These are phyloP conservation scores for Sebastes iracundus DNA, from an alignment of 2,797 vertebrate genomes.

Conservation along the genomic window DNA sequence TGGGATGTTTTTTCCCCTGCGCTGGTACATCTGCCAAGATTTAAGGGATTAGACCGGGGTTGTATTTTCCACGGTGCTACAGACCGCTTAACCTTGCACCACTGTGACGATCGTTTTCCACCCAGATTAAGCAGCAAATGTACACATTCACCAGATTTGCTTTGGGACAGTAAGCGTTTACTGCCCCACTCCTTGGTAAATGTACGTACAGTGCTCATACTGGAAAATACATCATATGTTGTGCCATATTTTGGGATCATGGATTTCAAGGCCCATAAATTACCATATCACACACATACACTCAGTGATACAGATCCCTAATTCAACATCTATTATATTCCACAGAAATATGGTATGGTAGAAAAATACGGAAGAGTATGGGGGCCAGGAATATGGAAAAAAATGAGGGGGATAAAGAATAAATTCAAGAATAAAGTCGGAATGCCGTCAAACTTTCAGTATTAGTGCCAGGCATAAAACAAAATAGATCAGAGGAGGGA, in stretches of 20 bases:
- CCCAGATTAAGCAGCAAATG: constrained; percentile 52
- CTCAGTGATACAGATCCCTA: not conserved
- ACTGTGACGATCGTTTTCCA: constrained; percentile 47
- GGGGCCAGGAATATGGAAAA: not conserved
- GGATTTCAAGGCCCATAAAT: constrained; percentile 10
- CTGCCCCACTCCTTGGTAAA: not conserved
- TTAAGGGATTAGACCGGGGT: constrained; percentile 61
- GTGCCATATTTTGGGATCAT: not conserved
- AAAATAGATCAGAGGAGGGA: too few relatives aligned
- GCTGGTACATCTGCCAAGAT: constrained; percentile 61
- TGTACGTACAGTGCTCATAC: not conserved
- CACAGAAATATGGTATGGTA: not conserved
- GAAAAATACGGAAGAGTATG: not conserved
- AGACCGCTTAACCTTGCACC: constrained; percentile 60
- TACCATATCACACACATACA: not conserved
- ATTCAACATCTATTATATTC: not conserved
- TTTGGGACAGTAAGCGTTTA: constrained; percentile 8
- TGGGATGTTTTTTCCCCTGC: constrained; percentile 27
- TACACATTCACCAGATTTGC: constrained; percentile 46
- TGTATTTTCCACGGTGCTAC: constrained; percentile 58
- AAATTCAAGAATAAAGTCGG: not conserved
- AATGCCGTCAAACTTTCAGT: not conserved
- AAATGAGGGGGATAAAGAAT: not conserved
- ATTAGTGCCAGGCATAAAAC: too few relatives aligned
- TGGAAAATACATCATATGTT: not conserved